Evolutionary conservation across 23 tunicate species (phyloP).

Genomic region (Botrylloides violaceus): DNA sequence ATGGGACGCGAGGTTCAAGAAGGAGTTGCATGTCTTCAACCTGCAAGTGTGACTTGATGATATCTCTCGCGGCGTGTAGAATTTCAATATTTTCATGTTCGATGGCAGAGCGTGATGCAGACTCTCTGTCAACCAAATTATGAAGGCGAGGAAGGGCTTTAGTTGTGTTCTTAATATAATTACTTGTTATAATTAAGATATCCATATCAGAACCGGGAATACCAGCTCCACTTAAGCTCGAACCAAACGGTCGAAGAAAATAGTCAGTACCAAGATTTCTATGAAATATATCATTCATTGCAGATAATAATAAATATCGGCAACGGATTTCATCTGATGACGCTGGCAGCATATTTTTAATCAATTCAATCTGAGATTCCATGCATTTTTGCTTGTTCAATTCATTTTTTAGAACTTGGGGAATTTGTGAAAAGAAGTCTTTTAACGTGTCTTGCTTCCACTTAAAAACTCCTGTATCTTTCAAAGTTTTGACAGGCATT

Average conservation of each 20-base stretch:
- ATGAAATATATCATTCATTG: neutral
- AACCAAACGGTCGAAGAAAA: constrained; percentile 4
- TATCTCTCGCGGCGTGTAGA: neutral
- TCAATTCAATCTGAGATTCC: constrained; percentile 6
- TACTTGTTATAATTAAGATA: neutral
- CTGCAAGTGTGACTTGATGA: neutral
- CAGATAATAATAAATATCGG: neutral
- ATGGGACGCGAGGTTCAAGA: constrained; percentile 1
- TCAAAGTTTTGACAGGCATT: no score
- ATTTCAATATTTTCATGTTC: neutral
- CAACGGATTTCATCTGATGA: constrained; percentile 14
- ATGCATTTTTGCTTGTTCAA: neutral
- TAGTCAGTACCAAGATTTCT: neutral
- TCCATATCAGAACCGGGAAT: constrained; percentile 15
- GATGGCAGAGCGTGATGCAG: neutral
- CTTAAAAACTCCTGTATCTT: no score
- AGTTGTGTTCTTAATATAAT: neutral
- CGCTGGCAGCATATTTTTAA: neutral
- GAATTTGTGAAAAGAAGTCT: neutral
- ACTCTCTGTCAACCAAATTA: neutral
- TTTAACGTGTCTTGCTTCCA: neutral
- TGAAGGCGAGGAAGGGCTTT: neutral
- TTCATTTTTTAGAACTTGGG: neutral
- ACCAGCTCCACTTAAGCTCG: constrained; percentile 22
- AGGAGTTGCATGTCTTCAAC: neutral